Evolutionary conservation across 2,888 invertebrate genomes (phyloP), one percentile per base, ranked within the genome.

Genomic region (Anodontia alba): DNA sequence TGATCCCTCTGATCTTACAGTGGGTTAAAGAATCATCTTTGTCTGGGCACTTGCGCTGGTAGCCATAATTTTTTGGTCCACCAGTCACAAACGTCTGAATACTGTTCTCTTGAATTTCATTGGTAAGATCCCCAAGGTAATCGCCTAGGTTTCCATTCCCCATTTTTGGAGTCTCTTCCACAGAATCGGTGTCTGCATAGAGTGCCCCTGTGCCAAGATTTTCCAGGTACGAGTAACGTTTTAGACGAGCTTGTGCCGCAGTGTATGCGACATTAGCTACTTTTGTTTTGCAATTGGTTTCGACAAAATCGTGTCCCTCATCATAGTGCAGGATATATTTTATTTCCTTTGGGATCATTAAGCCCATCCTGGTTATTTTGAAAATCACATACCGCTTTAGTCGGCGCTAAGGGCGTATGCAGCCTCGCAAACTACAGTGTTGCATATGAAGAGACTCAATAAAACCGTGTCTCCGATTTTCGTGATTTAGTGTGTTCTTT

Each of bases 211-310:
- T 1, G 2, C 62, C 62, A 3, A 62, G 62, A 1, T 17, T 38
- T 8, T 38, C 38, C 5, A 38, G 38, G 38, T 38, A 38, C 38
- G 38, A 38, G 38, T 38, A 38, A 38, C 5, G 38, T 12, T 62
- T 62, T 33, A 62, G 20, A n/a, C 62, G 31, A 17, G 62, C 62
- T 17, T 62, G 62, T 7, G 33, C 62, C 2, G 62, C 33, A 17
- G 62, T 62, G n/a, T 62, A 62, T 17, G 62, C 62, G 1, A 74
- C 78, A 26, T 31, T 62, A 5, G 33, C 62, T 1, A 62, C 62
- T 31, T 62, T 62, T 8, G 62, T 62, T 62, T 33, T 31, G 5
- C 12, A 33, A 20, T 31, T 33, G 17, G 62, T 17, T 12, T 62
- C n/a, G 1, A 62, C 62, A 62, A 62, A 62, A 20, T 62, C 62